Percentiles rank a stretch among this genome's conserved stretches.
phyloP scores from a whole-genome alignment of 2,888 invertebrate species.

The Nasonovia ribisnigri region DNA sequence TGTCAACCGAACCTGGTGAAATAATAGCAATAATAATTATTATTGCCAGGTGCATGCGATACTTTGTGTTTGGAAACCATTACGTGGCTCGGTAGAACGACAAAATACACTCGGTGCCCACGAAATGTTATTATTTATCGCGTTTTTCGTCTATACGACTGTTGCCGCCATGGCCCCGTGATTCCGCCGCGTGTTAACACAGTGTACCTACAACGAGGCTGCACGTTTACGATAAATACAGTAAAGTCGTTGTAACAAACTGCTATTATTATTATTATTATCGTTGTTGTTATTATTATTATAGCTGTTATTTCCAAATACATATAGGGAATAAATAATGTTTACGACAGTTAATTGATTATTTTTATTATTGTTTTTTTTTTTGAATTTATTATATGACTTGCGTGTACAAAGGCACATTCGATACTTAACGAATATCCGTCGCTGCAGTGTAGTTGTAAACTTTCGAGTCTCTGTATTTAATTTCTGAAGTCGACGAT shows the following conservation, averaged over 20 bases:
- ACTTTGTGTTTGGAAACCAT: not conserved
- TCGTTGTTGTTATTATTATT: conserved; percentile 4
- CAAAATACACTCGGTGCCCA: conserved; percentile 30
- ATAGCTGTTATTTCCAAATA: not conserved
- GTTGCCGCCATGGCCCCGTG: not conserved
- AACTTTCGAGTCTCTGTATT: conserved; percentile 9
- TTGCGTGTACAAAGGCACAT: not conserved
- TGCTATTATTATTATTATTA: not conserved
- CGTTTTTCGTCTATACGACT: not conserved
- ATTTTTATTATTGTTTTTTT: not conserved
- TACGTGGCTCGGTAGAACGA: not conserved
- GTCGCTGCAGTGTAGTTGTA: not conserved
- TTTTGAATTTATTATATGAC: conserved; percentile 6
- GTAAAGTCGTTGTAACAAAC: not conserved
- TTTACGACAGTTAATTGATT: conserved; percentile 28
- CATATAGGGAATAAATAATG: conserved; percentile 8
- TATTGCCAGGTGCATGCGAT: not conserved
- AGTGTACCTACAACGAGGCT: not conserved
- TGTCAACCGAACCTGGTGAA: not conserved
- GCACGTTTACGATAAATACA: no score
- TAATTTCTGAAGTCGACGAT: conserved; percentile 20
- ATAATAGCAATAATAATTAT: not conserved
- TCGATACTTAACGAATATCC: not conserved
- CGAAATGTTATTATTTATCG: conserved; percentile 11
- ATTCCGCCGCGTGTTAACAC: not conserved